Evolutionary conservation across 1,140 invertebrate species (phyloP), one percentile per base, ranked within the genome.

Genomic region (Anagrus nilaparvatae): DNA sequence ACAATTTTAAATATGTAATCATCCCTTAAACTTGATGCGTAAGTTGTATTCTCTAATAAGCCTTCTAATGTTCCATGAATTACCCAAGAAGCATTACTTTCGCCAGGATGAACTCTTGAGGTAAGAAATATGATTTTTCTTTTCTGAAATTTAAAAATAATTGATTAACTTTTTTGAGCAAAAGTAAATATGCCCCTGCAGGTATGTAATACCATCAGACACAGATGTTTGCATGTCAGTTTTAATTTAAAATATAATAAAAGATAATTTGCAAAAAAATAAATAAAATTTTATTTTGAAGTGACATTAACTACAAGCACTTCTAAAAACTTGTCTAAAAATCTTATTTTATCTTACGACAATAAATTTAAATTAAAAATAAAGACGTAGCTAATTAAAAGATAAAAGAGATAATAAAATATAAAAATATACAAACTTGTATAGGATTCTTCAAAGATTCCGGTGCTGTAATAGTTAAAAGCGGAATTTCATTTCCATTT

Each of bases 41-140:
- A 65, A 3, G 63, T 44, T 1, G 74, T 69, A 48, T 74, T 67
- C 27, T 74, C 72, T 8, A 89, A 56, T 4, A 92, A 65, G 46
- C 73, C 79, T 16, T 80, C 68, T 38, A 93, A 61, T 0, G 81
- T 78, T 10, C 87, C 88, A 56, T 87, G 81, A 82, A 92, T 88
- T 29, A 91, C 78, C 85, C 86, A 92, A 0, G 85, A 90, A 9
- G 87, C 73, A 65, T 92, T 92, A 56, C 80, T 84, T 61, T 93
- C 89, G 1, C 88, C 87, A 6, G 89, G 89, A 69, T 93, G 89
- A 5, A 93, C 87, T 46, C 88, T 71, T 0, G 81, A 76, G 5
- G 84, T 84, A 13, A 93, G 64, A 56, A 91, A 82, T 47, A 86
- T 70, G 40, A 83, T 65, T 48, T 81, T 75, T 35, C 81, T 71